A percentile compares a stretch with the other conserved stretches of the same genome.
Evolutionary conservation across 2,113 vertebrate genomes (phyloP).

Genomic region (Dermatemys mawii): DNA sequence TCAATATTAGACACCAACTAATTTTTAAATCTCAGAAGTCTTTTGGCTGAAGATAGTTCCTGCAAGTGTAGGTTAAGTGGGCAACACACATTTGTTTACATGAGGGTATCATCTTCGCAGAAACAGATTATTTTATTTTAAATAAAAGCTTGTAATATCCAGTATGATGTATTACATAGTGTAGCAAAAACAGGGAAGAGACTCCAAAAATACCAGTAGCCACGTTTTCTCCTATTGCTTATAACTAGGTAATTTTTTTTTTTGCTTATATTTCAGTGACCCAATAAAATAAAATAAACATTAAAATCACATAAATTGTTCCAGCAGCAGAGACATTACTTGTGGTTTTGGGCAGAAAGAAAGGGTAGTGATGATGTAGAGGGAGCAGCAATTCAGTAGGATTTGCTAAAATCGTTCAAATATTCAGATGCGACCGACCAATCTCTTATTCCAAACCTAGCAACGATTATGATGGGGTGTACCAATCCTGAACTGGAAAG

Average conservation of each 20-base stretch:
- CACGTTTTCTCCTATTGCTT: background rate
- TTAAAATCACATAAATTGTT: background rate
- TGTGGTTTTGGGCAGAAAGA: fast-evolving
- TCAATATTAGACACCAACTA: background rate
- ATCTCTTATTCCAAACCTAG: background rate
- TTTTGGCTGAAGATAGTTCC: background rate
- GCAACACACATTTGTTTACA: background rate
- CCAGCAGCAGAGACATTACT: background rate
- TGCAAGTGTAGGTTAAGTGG: background rate
- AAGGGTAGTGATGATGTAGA: background rate
- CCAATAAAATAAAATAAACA: too few species aligned
- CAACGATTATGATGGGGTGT: background rate
- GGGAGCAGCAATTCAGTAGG: background rate
- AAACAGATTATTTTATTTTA: background rate
- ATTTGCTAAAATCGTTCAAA: background rate
- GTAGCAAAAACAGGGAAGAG: background rate
- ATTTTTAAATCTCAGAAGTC: background rate
- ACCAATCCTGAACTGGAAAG: too few species aligned
- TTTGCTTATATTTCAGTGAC: background rate
- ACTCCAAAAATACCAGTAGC: background rate
- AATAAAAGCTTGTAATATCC: background rate
- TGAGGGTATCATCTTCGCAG: background rate
- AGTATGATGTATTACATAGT: background rate
- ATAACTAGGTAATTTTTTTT: background rate
- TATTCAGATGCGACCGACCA: background rate